phyloP scores from a whole-genome alignment of 2,113 vertebrate genomes.

The Aepyceros melampus region DNA sequence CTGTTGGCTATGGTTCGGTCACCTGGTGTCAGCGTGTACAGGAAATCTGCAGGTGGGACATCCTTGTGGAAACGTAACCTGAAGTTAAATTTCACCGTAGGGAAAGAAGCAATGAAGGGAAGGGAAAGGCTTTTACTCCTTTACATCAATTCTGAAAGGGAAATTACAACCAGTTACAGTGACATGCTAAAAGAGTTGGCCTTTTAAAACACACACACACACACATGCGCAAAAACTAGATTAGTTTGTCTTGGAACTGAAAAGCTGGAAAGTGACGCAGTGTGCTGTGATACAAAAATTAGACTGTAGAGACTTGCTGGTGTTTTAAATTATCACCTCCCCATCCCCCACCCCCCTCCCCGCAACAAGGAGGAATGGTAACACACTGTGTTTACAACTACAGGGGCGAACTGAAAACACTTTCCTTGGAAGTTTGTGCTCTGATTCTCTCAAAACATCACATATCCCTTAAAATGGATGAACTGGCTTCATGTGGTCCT shows the following conservation, averaged over 20 bases:
- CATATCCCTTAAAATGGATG: not conserved
- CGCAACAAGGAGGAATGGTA: too few species aligned
- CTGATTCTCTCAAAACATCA: not conserved
- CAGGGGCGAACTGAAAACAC: not conserved
- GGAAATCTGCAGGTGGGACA: not conserved
- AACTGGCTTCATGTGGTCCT: not conserved
- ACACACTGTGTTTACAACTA: not conserved
- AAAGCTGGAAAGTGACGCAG: not conserved
- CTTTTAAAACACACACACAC: not conserved
- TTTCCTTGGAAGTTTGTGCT: not conserved
- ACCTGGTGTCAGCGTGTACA: accelerated
- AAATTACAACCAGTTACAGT: not conserved
- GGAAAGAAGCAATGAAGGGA: not conserved
- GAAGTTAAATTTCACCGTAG: conserved; percentile 3
- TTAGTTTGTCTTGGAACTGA: not conserved
- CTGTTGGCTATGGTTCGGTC: accelerated
- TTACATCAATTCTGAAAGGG: not conserved
- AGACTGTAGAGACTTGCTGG: not conserved
- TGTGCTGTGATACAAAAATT: not conserved
- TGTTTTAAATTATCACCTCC: not conserved
- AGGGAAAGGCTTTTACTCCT: not conserved
- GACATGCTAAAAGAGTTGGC: not conserved
- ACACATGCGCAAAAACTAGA: not conserved
- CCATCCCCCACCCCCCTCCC: not conserved
- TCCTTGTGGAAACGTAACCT: not conserved